A percentile compares a stretch with the other conserved stretches of the same genome.
Conservation (phyloP, 2,797 vertebrate species). For the Chrysolophus pictus region DNA sequence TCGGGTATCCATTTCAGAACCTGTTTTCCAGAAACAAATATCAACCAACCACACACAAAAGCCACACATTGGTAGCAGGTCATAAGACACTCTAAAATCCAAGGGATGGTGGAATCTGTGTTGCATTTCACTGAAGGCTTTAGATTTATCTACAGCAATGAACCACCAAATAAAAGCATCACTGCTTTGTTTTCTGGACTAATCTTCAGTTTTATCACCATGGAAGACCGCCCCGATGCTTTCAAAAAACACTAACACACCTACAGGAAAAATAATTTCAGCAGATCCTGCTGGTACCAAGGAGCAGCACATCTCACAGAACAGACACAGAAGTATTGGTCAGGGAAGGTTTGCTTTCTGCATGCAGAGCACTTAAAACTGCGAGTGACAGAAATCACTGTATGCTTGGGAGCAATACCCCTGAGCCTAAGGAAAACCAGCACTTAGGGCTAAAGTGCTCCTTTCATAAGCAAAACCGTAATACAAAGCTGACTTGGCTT, state of each 20-base stretch:
- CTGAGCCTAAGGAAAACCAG: not conserved
- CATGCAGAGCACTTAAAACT: fast-evolving
- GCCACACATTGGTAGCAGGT: not conserved
- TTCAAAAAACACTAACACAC: not conserved
- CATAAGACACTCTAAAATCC: not conserved
- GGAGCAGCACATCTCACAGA: not conserved
- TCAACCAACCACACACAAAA: not conserved
- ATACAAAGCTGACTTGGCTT: not conserved
- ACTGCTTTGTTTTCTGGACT: not conserved
- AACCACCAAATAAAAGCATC: not conserved
- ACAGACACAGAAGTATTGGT: fast-evolving
- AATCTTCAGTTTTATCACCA: not conserved
- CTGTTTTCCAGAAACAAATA: not conserved
- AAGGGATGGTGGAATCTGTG: not conserved
- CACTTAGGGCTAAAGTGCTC: not conserved
- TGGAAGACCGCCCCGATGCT: not conserved
- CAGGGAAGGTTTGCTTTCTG: not conserved
- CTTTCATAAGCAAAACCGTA: not conserved
- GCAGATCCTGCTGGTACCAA: not conserved
- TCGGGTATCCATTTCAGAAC: not conserved
- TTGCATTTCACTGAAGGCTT: not conserved
- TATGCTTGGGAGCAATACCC: not conserved
- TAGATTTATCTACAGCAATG: not conserved
- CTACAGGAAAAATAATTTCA: not conserved
- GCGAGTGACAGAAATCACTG: not conserved